Evolutionary conservation across 2,113 vertebrate species (phyloP).

Genomic region (Pavo muticus): DNA sequence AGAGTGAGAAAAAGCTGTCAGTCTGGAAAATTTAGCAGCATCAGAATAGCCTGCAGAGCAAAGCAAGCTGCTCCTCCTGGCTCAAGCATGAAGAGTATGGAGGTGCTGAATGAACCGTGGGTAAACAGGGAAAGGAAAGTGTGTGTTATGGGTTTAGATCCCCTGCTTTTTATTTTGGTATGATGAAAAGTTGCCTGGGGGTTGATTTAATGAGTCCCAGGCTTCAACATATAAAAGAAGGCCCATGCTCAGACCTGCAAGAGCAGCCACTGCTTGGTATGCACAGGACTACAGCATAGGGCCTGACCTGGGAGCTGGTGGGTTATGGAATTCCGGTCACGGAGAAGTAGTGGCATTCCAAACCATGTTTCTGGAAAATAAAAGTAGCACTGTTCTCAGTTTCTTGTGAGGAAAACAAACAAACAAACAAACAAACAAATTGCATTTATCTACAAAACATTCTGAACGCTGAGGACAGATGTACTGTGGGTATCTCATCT

Average conservation of each 20-base stretch:
- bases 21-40: neutral
- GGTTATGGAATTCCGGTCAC: conserved; percentile 6
- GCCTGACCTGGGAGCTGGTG: neutral
- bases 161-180: conserved; percentile 27
- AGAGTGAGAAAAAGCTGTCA: neutral
- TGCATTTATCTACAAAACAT: neutral
- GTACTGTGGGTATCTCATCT: neutral
- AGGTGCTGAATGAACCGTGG: neutral
- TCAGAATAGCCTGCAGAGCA: neutral
- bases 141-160: neutral
- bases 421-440: neutral
- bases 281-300: neutral
- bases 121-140: conserved; percentile 5
- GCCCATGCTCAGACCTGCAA: conserved; percentile 16
- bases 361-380: neutral
- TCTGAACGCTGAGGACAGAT: neutral
- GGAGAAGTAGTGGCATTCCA: neutral
- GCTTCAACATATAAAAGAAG: conserved; percentile 25
- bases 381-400: neutral
- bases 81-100: neutral
- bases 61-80: conserved; percentile 1
- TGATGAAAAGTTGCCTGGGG: conserved; percentile 47
- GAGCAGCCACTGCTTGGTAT: neutral
- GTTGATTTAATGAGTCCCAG: conserved; percentile 27
- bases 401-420: neutral